Percentiles rank a stretch among this genome's conserved stretches.
phyloP scores from a whole-genome alignment of 2,888 invertebrate genomes.

The Balanococcus diminutus region DNA sequence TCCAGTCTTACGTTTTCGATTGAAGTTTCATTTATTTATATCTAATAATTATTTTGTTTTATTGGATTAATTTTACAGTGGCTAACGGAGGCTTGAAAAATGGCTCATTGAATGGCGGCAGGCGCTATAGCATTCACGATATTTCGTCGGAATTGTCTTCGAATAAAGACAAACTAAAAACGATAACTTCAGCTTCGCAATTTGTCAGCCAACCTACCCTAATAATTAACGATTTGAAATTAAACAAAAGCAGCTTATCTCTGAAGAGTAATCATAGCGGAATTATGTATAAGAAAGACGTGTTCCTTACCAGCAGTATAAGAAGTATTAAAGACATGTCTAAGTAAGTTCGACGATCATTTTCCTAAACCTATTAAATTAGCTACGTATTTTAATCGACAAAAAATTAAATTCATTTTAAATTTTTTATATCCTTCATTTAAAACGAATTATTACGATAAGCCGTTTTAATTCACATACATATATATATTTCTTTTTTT shows the following conservation, averaged over 20 bases:
- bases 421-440: not conserved
- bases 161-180: conserved; percentile 36
- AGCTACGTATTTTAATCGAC: conserved; percentile 10
- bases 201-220: conserved; percentile 51
- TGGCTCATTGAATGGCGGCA: not conserved
- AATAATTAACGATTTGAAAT: not conserved
- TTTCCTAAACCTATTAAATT: not conserved
- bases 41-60: not conserved
- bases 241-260: conserved; percentile 45
- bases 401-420: not conserved
- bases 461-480: not conserved
- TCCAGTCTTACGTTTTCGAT: no score
- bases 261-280: conserved; percentile 62
- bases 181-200: conserved; percentile 44
- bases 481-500: not conserved
- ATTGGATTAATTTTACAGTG: not conserved
- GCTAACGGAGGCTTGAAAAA: not conserved
- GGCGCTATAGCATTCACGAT: conserved; percentile 42
- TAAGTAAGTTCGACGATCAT: conserved; percentile 28
- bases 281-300: conserved; percentile 84
- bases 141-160: conserved; percentile 4
- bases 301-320: conserved; percentile 84
- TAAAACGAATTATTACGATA: not conserved
- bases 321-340: conserved; percentile 60
- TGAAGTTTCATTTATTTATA: not conserved